Conservation (phyloP, 1,140 invertebrate species). For the Papilio glaucus region DNA sequence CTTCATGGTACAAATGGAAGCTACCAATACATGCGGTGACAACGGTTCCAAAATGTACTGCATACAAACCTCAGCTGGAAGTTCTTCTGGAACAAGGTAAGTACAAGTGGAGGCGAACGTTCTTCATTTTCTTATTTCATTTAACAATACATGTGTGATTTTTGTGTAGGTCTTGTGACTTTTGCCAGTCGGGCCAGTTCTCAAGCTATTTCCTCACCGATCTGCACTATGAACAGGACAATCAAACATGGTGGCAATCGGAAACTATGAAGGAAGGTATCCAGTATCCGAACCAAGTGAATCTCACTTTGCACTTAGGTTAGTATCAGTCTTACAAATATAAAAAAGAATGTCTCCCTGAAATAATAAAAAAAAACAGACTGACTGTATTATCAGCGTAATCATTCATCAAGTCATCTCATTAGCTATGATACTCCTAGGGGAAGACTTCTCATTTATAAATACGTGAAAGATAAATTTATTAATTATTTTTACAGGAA, state of each 20-base stretch:
- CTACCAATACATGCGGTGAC: constrained; percentile 97
- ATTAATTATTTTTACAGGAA: constrained; percentile 86
- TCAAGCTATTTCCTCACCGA: constrained; percentile 94
- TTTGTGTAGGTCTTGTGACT: constrained; percentile 84
- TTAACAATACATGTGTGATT: neutral
- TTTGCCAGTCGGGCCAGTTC: constrained; percentile 87
- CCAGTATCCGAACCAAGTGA: constrained; percentile 95
- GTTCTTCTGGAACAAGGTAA: constrained; percentile 64
- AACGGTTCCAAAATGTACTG: constrained; percentile 92
- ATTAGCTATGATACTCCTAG: too few relatives aligned
- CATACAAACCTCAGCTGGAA: constrained; percentile 90
- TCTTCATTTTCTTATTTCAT: neutral
- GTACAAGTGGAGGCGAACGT: neutral
- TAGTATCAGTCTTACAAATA: constrained; percentile 63
- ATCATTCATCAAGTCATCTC: too few relatives aligned
- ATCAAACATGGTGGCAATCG: constrained; percentile 99
- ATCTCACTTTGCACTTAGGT: constrained; percentile 95
- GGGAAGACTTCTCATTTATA: too few relatives aligned
- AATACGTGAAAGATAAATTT: too few relatives aligned
- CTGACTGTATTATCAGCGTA: too few relatives aligned
- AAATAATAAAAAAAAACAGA: too few relatives aligned
- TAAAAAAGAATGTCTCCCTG: too few relatives aligned
- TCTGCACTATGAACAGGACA: constrained; percentile 92
- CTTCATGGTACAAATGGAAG: constrained; percentile 93
- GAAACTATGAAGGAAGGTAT: constrained; percentile 98